Conservation (phyloP, 2,888 invertebrate species). For the Dendrolimus pini region DNA sequence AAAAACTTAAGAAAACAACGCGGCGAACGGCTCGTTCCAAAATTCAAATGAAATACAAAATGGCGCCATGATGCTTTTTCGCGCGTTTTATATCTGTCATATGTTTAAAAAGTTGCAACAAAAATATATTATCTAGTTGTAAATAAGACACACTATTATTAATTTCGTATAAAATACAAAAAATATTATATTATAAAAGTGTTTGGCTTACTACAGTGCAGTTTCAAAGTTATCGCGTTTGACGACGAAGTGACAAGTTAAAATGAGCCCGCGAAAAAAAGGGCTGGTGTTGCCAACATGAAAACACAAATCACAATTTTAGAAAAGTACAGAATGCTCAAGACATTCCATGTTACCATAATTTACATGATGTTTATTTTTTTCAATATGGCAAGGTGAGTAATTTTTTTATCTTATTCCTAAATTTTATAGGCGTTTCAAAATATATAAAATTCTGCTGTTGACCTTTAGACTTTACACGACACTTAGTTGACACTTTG, state of each 20-base stretch:
- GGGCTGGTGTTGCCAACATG: slow-evolving; percentile 70
- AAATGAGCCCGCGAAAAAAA: slow-evolving; percentile 58
- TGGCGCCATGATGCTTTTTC: slow-evolving; percentile 5
- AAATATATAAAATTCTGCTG: no score
- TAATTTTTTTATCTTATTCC: slow-evolving; percentile 5
- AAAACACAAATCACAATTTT: slow-evolving; percentile 39
- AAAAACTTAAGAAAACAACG: slow-evolving; percentile 28
- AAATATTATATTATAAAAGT: no score
- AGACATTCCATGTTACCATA: slow-evolving; percentile 46
- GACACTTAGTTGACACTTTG: no score
- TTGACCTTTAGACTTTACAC: no score
- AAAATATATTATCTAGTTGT: no score
- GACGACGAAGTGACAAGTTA: slow-evolving; percentile 42
- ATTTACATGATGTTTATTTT: slow-evolving; percentile 55
- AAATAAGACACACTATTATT: no score
- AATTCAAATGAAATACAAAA: background rate
- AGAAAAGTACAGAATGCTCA: slow-evolving; percentile 58
- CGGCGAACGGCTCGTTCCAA: background rate
- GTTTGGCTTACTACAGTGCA: slow-evolving; percentile 15
- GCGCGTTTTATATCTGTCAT: slow-evolving; percentile 16
- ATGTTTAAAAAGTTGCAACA: slow-evolving; percentile 6
- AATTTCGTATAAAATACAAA: no score
- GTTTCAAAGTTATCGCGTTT: slow-evolving; percentile 29
- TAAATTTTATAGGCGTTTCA: no score
- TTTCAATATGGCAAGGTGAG: slow-evolving; percentile 63